Evolutionary conservation across 2,888 invertebrate species (phyloP), one percentile per base, ranked within the genome.

Genomic region (Quadriops clusia): DNA sequence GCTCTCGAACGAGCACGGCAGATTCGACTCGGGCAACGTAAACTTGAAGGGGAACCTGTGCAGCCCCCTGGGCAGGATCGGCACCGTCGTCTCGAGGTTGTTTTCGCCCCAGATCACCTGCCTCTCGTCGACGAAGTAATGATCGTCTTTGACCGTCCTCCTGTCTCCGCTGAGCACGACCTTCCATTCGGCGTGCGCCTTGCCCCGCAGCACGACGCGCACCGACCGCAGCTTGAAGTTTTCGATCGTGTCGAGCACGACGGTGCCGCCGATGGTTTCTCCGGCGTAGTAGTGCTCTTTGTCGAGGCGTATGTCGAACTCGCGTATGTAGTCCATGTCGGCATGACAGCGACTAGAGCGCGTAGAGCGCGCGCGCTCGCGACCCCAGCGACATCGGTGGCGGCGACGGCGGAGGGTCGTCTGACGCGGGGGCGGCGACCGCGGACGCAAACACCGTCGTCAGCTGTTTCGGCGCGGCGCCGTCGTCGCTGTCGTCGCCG

Each of bases 271-370:
- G 22, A 82, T 61, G 4, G 64, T 63, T 56, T 82, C 81, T 1
- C 82, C 81, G 10, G 81, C 77, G 51, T 81, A 81, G 58, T 77
- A 82, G 57, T 75, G 70, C 50, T 80, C 80, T 53, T 74, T 75
- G 51, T 78, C 77, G 37, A 82, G 60, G 40, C 75, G 72, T 42
- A 82, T 79, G 56, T 82, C 81, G 51, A 82, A 81, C 51, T 75
- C 75, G 40, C 74, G 67, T 43, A 82, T 79, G 61, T 77, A 79
- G 63, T 82, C 82, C 80, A 82, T 81, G n/a, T n/a, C n/a, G n/a
- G n/a, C n/a, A n/a, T n/a, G n/a, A n/a, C n/a, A n/a, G n/a, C n/a
- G n/a, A n/a, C n/a, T n/a, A n/a, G n/a, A n/a, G n/a, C n/a, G n/a
- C n/a, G n/a, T n/a, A n/a, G n/a, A n/a, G n/a, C n/a, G n/a, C n/a